Conservation (phyloP, 2,113 vertebrate genomes). For the rabbit (Oryctolagus cuniculus) region DNA sequence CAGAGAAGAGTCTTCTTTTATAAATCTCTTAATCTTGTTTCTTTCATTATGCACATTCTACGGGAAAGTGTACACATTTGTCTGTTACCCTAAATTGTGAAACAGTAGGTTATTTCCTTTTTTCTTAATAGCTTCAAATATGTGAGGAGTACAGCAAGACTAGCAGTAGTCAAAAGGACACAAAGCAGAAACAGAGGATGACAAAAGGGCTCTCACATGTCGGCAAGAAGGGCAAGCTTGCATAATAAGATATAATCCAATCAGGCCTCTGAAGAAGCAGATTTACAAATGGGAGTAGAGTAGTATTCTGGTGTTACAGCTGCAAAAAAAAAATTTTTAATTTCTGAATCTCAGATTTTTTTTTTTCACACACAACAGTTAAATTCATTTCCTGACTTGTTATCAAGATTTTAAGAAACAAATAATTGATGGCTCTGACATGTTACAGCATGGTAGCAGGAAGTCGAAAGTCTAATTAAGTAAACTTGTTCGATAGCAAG, state of each 20-base stretch:
- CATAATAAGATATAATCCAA: background rate
- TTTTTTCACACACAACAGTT: background rate
- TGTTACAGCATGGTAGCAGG: constrained; percentile 80
- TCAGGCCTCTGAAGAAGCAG: background rate
- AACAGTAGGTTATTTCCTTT: background rate
- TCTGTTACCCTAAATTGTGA: background rate
- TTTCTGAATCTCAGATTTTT: constrained; percentile 48
- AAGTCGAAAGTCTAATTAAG: constrained; percentile 86
- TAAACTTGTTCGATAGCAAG: constrained; percentile 76
- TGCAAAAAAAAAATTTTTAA: background rate
- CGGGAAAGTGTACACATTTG: background rate
- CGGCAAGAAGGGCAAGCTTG: background rate
- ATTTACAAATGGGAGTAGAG: background rate
- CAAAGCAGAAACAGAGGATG: background rate
- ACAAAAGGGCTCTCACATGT: background rate
- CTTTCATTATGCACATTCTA: background rate
- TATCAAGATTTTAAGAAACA: constrained; percentile 79
- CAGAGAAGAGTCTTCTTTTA: background rate
- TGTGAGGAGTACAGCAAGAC: background rate
- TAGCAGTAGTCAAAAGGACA: background rate
- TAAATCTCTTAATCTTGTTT: background rate
- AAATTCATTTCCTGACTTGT: constrained; percentile 63
- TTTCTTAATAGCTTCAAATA: background rate
- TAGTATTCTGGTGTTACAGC: background rate
- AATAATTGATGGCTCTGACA: constrained; percentile 85